A percentile compares a stretch with the other conserved stretches of the same genome.
Evolutionary conservation across 2,888 invertebrate genomes (phyloP).

Genomic region (Hemicrepidius hirtus): DNA sequence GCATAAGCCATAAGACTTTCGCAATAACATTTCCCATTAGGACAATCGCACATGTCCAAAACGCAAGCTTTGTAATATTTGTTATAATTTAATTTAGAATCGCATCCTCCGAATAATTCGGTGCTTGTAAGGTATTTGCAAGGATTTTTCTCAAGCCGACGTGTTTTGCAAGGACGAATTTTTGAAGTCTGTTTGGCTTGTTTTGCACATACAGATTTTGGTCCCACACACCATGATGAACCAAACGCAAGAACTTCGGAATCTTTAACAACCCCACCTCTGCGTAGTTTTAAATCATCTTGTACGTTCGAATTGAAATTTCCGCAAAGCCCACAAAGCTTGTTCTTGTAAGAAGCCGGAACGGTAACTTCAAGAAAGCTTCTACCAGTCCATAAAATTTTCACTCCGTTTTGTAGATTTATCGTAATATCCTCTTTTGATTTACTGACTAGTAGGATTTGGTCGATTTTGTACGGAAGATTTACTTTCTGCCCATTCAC

Average conservation of each 20-base stretch:
- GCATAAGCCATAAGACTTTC: slow-evolving; percentile 93
- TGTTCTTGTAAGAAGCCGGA: slow-evolving; percentile 83
- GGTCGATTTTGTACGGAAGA: slow-evolving; percentile 79
- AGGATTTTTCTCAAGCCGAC: slow-evolving; percentile 59
- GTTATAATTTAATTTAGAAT: slow-evolving; percentile 84
- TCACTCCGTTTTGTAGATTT: slow-evolving; percentile 84
- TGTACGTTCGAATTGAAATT: slow-evolving; percentile 92
- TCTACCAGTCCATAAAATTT: slow-evolving; percentile 94
- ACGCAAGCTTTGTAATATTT: slow-evolving; percentile 92
- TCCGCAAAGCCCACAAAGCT: slow-evolving; percentile 94
- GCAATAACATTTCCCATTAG: slow-evolving; percentile 87
- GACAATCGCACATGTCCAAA: slow-evolving; percentile 91
- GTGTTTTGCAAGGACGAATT: slow-evolving; percentile 70
- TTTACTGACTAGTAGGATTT: slow-evolving; percentile 78
- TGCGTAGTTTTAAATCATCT: slow-evolving; percentile 85
- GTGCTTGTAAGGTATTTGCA: slow-evolving; percentile 68
- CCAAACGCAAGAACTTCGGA: slow-evolving; percentile 82
- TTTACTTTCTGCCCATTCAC: slow-evolving; percentile 86
- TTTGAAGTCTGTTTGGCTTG: slow-evolving; percentile 72
- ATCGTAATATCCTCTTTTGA: slow-evolving; percentile 81
- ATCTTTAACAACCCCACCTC: slow-evolving; percentile 81
- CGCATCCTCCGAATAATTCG: slow-evolving; percentile 84
- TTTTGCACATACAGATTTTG: slow-evolving; percentile 80
- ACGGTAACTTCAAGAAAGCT: slow-evolving; percentile 91
- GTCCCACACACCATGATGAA: slow-evolving; percentile 93